Conservation (phyloP, 1,140 invertebrate genomes). For the Capitella teleta region DNA sequence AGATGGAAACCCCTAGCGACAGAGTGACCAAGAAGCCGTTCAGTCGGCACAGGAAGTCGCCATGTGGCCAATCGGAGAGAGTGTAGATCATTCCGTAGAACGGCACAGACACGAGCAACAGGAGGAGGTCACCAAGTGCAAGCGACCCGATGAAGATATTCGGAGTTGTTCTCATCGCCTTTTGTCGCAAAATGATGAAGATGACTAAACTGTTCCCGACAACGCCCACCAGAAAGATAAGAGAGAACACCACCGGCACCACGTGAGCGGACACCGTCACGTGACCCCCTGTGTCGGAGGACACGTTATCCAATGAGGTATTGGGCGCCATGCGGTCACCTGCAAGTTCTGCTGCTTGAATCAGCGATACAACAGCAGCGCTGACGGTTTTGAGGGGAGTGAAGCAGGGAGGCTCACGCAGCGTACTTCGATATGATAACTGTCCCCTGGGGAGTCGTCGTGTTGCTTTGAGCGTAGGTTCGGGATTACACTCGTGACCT, state of each 20-base stretch:
- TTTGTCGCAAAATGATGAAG: conserved; percentile 33
- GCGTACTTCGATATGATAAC: too few species aligned
- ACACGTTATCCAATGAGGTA: too few species aligned
- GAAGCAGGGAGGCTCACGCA: too few species aligned
- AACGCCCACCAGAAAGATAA: conserved; percentile 78
- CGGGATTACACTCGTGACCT: too few species aligned
- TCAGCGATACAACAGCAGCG: too few species aligned
- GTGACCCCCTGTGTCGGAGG: too few species aligned
- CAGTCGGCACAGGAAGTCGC: conserved; percentile 59
- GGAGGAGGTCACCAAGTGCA: conserved; percentile 66
- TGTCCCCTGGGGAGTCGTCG: too few species aligned
- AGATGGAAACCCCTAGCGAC: conserved; percentile 87
- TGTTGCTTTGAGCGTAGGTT: too few species aligned
- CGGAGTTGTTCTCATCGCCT: conserved; percentile 57
- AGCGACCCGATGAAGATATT: conserved; percentile 78
- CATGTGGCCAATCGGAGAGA: conserved; percentile 74
- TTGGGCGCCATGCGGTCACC: too few species aligned
- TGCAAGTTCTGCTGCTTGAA: too few species aligned
- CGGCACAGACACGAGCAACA: conserved; percentile 69
- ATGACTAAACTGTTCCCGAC: conserved; percentile 80
- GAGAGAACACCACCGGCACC: conserved; percentile 69
- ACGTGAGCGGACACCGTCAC: too few species aligned
- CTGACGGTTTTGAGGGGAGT: too few species aligned
- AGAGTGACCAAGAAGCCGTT: conserved; percentile 81
- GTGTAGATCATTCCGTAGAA: conserved; percentile 72